Base-by-base conservation (phyloP, 2,888 invertebrate genomes). In the Chloroclysta siterata region DNA sequence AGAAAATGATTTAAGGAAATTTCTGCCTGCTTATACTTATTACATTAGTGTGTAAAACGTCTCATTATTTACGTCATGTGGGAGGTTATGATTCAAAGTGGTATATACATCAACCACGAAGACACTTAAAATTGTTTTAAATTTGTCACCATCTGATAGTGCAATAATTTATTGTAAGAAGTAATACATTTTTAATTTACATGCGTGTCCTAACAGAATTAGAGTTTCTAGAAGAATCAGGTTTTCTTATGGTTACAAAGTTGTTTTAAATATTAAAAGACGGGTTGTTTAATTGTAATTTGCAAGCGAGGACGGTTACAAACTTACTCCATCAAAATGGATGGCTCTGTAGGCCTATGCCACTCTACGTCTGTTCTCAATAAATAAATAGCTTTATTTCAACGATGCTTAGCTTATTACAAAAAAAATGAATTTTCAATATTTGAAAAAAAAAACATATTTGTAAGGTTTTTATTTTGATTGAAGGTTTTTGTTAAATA, bases 231-330 rank as follows among this genome's bases (percentile, higher is more conserved):
- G 10, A 17, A 28, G 14, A 10, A 22, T 50, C 50, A 33, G 11
- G 36, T 59, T 46, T 47, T 47, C 48, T 53, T 17, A 17, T 14
- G 2, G 22, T 61, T 52, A 61, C 52, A 56, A 56, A 51, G 59
- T 57, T 46, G 56, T 58, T 59, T 63, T 60, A 61, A 63, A 61
- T 63, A 69, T 66, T 53, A 56, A 44, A 61, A 61, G 56, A 62
- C 68, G 22, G 63, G 65, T 66, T 63, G 63, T 62, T 65, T 63
- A 63, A 63, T 65, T 68, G 58, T 66, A 63, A 69, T 69, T 69
- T 57, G 66, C 65, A 69, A 66, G 59, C 68, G 29, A 56, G 60
- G 53, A 61, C 58, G 60, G 46, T 60, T 65, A 33, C 54, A 63
- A 61, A 65, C 63, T 62, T 47, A 64, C 61, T 68, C 60, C 58